These are phyloP conservation scores for Nemopilema nomurai DNA, from an alignment of 30 jellyfish, hydroid and myxozoan species.

Conservation along the genomic window DNA sequence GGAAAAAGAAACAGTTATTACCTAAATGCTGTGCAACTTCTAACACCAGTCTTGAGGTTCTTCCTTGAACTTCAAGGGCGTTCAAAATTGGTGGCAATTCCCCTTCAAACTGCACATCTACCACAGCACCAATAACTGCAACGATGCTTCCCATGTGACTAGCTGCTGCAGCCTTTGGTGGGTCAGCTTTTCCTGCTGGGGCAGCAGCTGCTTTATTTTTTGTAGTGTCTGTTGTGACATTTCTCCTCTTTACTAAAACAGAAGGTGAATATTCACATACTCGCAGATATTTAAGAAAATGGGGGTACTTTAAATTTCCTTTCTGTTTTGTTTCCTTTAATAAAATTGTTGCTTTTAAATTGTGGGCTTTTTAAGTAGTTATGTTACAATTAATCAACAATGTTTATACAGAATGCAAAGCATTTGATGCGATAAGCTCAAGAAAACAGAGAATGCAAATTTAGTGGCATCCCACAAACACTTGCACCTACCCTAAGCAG, in stretches of 20 bases:
- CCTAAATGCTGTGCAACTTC: constrained; percentile 99
- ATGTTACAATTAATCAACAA: too few relatives aligned
- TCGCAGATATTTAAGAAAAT: neutral
- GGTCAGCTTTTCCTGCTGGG: constrained; percentile 64
- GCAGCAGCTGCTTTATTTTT: constrained; percentile 89
- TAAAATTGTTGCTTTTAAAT: too few relatives aligned
- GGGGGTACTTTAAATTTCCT: too few relatives aligned
- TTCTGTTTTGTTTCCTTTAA: too few relatives aligned
- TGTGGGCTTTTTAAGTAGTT: too few relatives aligned
- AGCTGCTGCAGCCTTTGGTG: constrained; percentile 66
- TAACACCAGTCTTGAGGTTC: constrained; percentile 89
- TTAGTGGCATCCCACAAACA: too few relatives aligned
- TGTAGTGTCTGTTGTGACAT: constrained; percentile 81
- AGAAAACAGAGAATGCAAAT: too few relatives aligned
- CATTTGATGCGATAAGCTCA: too few relatives aligned
- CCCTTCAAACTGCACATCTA: constrained; percentile 97
- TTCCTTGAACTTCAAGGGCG: constrained; percentile 99
- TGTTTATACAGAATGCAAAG: too few relatives aligned
- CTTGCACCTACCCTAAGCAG: too few relatives aligned
- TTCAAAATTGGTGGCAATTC: constrained; percentile 97
- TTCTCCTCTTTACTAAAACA: constrained; percentile 72
- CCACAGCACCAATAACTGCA: constrained; percentile 99
- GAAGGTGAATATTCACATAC: neutral
- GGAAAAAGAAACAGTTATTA: constrained; percentile 12
- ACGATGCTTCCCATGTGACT: constrained; percentile 82